Evolutionary conservation across 2,797 vertebrate species (phyloP), one percentile per base, ranked within the genome.

Genomic region (Schizothorax lantsangensis): DNA sequence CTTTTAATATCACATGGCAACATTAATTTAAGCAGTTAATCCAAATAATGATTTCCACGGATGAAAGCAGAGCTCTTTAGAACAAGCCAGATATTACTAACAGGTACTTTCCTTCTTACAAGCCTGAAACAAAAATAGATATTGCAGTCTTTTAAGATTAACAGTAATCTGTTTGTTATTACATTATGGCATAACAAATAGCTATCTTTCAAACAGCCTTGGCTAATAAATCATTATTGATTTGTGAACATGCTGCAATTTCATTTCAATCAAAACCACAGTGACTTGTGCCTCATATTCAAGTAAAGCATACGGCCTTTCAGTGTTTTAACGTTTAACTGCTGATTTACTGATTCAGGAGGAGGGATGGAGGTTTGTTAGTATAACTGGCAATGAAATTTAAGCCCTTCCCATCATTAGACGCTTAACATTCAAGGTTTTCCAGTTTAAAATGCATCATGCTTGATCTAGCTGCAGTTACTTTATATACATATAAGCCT

Each of bases 1-100:
- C 38, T 87, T 88, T 88, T 86, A 79, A 88, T 84, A 87, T 91
- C 84, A 85, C 83, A 64, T 88, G 74, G 62, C 88, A 89, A 90
- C 83, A 86, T 87, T 88, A 57, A 89, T 84, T 78, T 78, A 89
- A 85, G 88, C 88, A 54, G 83, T 86, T 90, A 89, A 80, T 88
- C 84, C 87, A 82, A 86, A 90, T 89, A 88, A 85, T 49, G 85
- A 36, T 9, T 68, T 15, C 64, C 64, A 33, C 15, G 15, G 64
- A 82, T 82, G 64, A 85, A 87, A 91, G 84, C 86, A 86, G 84
- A 88, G 59, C 87, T 79, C 82, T 87, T 54, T 10, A 89, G 23
- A 54, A 79, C 68, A 86, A 69, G 62, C 68, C 6, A 49, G 36
- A 26, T 36, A 52, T 26, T 88, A 85, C 64, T 79, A 57, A 87